Evolutionary conservation across 1,140 invertebrate species (phyloP), one percentile per base, ranked within the genome.

Genomic region (Papilio polytes): DNA sequence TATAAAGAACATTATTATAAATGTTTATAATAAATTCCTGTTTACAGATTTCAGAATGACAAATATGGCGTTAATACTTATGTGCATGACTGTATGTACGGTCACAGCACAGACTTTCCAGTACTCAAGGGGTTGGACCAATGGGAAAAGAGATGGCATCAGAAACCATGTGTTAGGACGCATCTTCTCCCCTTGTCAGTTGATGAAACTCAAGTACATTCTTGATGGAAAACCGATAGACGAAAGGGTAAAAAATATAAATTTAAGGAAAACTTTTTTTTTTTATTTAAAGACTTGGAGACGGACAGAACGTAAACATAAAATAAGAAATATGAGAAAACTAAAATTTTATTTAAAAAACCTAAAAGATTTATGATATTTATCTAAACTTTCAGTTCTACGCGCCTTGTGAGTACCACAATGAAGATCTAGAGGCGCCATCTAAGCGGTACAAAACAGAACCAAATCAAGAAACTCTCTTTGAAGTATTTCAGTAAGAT

Each of bases 81-180:
- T 93, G 48, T 82, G 91, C 36, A 79, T 94, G 46, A 86, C 90
- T 10, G 80, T 95, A 36, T 84, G 90, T 0, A 86, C 90, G 0
- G 94, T 94, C 1, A 85, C 93, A 0, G 95, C 95, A 6, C 97
- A 97, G 91, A 97, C 96, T 0, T 97, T 97, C 90, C 97, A 97
- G 85, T 97, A 97, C 88, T 97, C 96, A 51, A 92, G 96, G 0
- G 97, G 97, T n/a, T 97, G 97, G 97, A 97, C 96, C 48, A 97
- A 97, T 86, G 97, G 97, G 4, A 97, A 97, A 82, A 87, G 96
- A 1, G 92, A 95, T n/a, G 90, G 94, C 0, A 86, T 88, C 74
- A 83, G 86, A 70, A 86, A 89, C 41, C 78, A 88, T 77, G 12
- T 83, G 80, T 81, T 95, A 7, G 94, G 95, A 80, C 91, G 88